Evolutionary conservation across 2,113 vertebrate species (phyloP).

Genomic region (Indicator maculatus): DNA sequence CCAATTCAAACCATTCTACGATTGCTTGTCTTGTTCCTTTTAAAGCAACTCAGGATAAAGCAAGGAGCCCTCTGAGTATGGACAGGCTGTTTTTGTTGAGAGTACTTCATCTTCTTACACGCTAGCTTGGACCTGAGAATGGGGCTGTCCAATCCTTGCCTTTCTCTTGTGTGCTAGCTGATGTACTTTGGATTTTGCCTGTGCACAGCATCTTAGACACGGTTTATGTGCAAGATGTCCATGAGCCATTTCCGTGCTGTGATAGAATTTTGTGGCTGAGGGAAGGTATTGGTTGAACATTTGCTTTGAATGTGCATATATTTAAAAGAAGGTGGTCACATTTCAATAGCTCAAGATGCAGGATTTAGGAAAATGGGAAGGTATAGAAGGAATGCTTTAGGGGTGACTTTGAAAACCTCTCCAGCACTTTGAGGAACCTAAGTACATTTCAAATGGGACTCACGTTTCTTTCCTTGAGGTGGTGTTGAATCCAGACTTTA

Average conservation of each 20-base stretch:
- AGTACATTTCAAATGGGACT: neutral
- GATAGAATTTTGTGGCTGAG: neutral
- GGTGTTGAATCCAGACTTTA: neutral
- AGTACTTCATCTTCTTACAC: neutral
- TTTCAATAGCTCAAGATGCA: neutral
- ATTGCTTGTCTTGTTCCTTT: neutral
- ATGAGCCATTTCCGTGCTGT: neutral
- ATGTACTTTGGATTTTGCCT: neutral
- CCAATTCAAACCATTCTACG: no score
- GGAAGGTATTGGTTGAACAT: neutral
- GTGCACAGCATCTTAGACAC: neutral
- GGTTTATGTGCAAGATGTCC: neutral
- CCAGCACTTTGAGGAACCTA: neutral
- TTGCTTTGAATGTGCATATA: neutral
- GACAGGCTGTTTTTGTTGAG: neutral
- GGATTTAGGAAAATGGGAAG: neutral
- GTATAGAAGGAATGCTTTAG: neutral
- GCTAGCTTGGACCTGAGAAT: neutral
- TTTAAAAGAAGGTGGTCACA: neutral
- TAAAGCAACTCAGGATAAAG: neutral
- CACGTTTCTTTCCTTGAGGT: neutral
- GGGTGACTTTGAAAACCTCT: neutral
- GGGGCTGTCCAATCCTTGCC: neutral
- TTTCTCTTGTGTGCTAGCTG: neutral
- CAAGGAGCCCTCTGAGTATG: neutral